phyloP scores from a whole-genome alignment of 2,888 invertebrate genomes.

The Orthosia incerta region DNA sequence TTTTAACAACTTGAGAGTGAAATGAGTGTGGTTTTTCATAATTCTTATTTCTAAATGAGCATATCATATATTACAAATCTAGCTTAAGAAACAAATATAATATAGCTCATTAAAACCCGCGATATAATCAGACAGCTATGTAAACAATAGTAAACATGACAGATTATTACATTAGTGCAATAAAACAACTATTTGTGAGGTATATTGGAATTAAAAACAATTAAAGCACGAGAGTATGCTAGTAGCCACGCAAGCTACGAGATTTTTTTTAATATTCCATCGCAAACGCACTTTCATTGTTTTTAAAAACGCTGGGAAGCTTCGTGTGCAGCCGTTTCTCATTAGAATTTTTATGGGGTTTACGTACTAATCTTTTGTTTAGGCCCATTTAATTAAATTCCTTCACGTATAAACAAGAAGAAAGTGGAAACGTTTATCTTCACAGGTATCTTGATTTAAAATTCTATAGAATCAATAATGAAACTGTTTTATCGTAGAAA shows the following conservation, averaged over 20 bases:
- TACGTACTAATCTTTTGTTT: slow-evolving; percentile 53
- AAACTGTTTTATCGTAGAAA: slow-evolving; percentile 8
- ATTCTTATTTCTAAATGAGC: slow-evolving; percentile 19
- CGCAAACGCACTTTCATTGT: slow-evolving; percentile 33
- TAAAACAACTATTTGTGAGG: slow-evolving; percentile 30
- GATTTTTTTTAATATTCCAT: slow-evolving; percentile 26
- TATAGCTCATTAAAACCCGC: slow-evolving; percentile 18
- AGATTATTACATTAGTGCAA: slow-evolving; percentile 29
- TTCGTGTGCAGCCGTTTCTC: slow-evolving; percentile 61
- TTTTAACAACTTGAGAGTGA: no score
- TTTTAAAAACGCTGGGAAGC: slow-evolving; percentile 72
- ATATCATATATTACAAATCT: slow-evolving; percentile 30
- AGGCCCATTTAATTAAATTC: slow-evolving; percentile 43
- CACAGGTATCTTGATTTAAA: slow-evolving; percentile 29
- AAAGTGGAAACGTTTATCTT: slow-evolving; percentile 39
- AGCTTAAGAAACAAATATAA: slow-evolving; percentile 39
- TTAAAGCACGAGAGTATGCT: background rate
- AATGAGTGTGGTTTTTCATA: background rate
- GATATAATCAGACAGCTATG: slow-evolving; percentile 31
- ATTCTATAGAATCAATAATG: slow-evolving; percentile 25
- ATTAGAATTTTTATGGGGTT: slow-evolving; percentile 71
- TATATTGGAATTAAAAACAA: slow-evolving; percentile 23
- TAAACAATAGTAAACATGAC: slow-evolving; percentile 20
- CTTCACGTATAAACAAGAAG: slow-evolving; percentile 42
- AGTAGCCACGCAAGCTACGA: slow-evolving; percentile 1